Evolutionary conservation across 2,797 vertebrate genomes (phyloP).

Genomic region (Lemur catta): DNA sequence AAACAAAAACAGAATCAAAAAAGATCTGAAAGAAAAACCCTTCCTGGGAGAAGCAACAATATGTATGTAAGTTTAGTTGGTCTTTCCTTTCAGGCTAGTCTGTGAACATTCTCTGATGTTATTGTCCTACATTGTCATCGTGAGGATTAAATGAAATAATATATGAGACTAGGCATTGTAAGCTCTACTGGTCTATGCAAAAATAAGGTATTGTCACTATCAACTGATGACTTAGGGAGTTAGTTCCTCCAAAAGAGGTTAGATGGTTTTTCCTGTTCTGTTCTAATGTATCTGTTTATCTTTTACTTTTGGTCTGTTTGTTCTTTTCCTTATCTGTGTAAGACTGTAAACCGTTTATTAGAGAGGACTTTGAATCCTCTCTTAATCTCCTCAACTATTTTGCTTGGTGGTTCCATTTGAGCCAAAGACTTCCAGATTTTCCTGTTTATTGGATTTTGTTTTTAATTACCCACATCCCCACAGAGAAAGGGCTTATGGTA

Average conservation of each 20-base stretch:
- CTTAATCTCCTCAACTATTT: not conserved
- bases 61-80: not conserved
- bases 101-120: not conserved
- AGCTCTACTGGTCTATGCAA: not conserved
- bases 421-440: not conserved
- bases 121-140: not conserved
- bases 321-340: not conserved
- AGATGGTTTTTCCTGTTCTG: not conserved
- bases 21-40: not conserved
- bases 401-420: not conserved
- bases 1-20: not conserved
- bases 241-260: not conserved
- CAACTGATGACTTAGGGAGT: not conserved
- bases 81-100: not conserved
- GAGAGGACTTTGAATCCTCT: constrained; percentile 25
- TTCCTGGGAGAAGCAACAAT: not conserved
- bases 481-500: not conserved
- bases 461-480: not conserved
- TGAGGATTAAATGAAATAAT: not conserved
- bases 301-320: not conserved
- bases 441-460: constrained; percentile 9
- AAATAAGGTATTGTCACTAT: not conserved
- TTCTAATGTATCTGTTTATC: constrained; percentile 24
- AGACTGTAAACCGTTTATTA: constrained; percentile 3
- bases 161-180: not conserved